Percentiles rank a stretch among this genome's conserved stretches.
Conservation (phyloP, 2,797 vertebrate genomes). For the Sebastes nivosus region DNA sequence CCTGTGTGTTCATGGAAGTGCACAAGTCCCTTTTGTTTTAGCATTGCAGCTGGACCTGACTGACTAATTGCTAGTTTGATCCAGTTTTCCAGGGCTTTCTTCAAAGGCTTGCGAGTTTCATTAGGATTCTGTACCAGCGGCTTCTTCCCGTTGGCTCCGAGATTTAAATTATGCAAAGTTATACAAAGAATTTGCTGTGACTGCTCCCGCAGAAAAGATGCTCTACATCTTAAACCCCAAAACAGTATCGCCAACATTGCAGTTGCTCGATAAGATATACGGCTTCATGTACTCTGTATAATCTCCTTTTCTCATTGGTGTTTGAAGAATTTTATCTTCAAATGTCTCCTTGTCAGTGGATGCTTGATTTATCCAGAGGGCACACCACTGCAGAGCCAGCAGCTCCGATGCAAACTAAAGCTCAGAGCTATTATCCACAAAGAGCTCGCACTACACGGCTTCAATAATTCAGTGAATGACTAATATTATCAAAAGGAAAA, state of each 20-base stretch:
- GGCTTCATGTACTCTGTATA: conserved; percentile 32
- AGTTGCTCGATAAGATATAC: conserved; percentile 62
- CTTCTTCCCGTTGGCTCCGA: conserved; percentile 71
- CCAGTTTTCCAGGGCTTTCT: conserved; percentile 78
- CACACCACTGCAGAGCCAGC: conserved; percentile 28
- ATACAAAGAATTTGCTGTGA: conserved; percentile 77
- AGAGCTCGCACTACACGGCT: conserved; percentile 26
- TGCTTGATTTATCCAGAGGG: conserved; percentile 48
- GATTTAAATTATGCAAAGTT: conserved; percentile 84
- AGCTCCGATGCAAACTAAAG: conserved; percentile 36
- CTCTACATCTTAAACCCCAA: conserved; percentile 65
- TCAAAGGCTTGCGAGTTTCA: conserved; percentile 78
- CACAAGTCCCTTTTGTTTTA: conserved; percentile 76
- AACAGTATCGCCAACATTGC: conserved; percentile 45
- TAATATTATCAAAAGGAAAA: conserved; percentile 55
- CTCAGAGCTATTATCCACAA: conserved; percentile 41
- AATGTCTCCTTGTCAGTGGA: conserved; percentile 46
- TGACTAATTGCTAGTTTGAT: conserved; percentile 82
- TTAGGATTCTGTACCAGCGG: conserved; percentile 77
- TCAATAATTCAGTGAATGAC: conserved; percentile 55
- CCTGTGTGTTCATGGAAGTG: conserved; percentile 66
- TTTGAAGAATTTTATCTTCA: conserved; percentile 53
- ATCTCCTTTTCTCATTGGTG: conserved; percentile 45
- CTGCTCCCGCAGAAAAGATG: conserved; percentile 64
- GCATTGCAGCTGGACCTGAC: conserved; percentile 76